Evolutionary conservation across 2,113 vertebrate genomes (phyloP).

Genomic region (Pseudolaguvia tuberculata): DNA sequence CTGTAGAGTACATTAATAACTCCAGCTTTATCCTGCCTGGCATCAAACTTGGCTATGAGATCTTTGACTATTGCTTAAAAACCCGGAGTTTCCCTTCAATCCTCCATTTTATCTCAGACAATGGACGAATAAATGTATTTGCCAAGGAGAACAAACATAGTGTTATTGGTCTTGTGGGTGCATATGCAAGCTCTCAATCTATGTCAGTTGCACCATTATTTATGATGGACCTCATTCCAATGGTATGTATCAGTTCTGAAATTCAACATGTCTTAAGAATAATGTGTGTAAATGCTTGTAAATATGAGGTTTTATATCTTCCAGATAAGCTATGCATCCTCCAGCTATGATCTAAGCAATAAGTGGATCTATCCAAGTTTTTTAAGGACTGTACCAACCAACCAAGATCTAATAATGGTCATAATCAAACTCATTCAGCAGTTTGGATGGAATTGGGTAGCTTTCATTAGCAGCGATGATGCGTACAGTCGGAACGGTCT

Average conservation of each 20-base stretch:
- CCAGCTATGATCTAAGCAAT: slow-evolving; percentile 58
- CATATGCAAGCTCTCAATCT: slow-evolving; percentile 55
- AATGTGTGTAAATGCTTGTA: neutral
- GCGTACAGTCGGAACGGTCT: slow-evolving; percentile 59
- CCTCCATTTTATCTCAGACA: slow-evolving; percentile 55
- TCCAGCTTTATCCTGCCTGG: slow-evolving; percentile 72
- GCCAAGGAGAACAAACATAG: slow-evolving; percentile 32
- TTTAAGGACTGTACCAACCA: slow-evolving; percentile 71
- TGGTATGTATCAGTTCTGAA: slow-evolving; percentile 60
- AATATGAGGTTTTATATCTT: neutral
- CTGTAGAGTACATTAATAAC: slow-evolving; percentile 80
- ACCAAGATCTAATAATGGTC: slow-evolving; percentile 63
- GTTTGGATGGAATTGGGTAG: slow-evolving; percentile 79
- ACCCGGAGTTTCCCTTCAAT: slow-evolving; percentile 55
- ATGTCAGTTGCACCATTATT: slow-evolving; percentile 64
- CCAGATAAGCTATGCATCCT: slow-evolving; percentile 76
- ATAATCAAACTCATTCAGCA: slow-evolving; percentile 63
- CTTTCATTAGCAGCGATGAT: slow-evolving; percentile 61
- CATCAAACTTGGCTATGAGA: slow-evolving; percentile 73
- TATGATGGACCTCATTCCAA: slow-evolving; percentile 67
- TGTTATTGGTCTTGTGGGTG: slow-evolving; percentile 65
- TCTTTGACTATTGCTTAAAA: slow-evolving; percentile 72
- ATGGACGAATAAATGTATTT: slow-evolving; percentile 40
- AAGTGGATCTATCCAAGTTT: slow-evolving; percentile 73
- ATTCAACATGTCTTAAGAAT: neutral